Base-by-base conservation (phyloP, 1,140 invertebrate species). In the Dendroctonus ponderosae region DNA sequence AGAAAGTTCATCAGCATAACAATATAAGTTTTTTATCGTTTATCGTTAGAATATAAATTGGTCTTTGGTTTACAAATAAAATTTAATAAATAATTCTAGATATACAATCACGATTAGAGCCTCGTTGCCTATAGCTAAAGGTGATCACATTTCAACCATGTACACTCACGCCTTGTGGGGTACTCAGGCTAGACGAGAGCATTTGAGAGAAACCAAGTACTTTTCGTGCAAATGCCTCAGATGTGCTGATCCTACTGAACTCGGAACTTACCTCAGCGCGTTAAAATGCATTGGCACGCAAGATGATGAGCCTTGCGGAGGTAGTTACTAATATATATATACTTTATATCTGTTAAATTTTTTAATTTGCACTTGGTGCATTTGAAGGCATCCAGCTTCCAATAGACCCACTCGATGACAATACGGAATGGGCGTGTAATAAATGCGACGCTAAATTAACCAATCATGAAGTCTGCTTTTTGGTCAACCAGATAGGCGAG, bases 111-210 rank as follows among this genome's bases (percentile, higher is more conserved):
- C 84, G 1, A 82, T 92, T 0, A 83, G 83, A 67, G 86, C 88
- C 6, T 85, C 88, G 0, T 78, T 85, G 50, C 78, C 84, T 12
- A 85, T 94, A 62, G 78, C 82, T 69, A 88, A 89, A 74, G 88
- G 86, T 0, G 82, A 87, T 42, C 87, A 91, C 73, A 81, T 93
- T 7, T 85, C 82, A n/a, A 92, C 90, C 0, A 91, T 89, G 82
- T 92, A 94, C 68, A 92, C 91, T 2, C 91, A 94, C 74, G 89
- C 89, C 5, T 78, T 94, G 54, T 93, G 91, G 91, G 88, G 90
- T 1, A 94, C 91, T 0, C 85, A 87, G 72, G 85, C 86, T 11
- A 82, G 93, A 69, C 82, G 88, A 62, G 86, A 91, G 71, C 91
- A 94, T 83, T 80, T 95, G 5, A 82, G 83, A 49, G 84, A 89